Evolutionary conservation across 2,797 vertebrate genomes (phyloP), one percentile per base, ranked within the genome.

Genomic region (Epinephelus awoara): DNA sequence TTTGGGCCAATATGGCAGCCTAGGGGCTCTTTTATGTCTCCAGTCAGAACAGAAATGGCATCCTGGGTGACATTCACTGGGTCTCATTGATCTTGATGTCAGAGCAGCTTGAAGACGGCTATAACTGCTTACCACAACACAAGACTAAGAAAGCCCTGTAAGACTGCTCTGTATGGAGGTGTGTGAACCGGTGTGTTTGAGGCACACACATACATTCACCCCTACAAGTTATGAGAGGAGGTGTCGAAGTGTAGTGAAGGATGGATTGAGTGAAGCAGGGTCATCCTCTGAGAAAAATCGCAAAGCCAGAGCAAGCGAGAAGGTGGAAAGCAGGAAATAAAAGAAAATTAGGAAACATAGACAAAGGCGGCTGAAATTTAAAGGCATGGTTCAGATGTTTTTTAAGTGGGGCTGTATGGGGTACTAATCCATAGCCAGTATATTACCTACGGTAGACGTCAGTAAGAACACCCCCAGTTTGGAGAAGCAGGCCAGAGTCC

Each of bases 1-100:
- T 77, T 50, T 14, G 66, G 82, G 79, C 68, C 84, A 34, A 55
- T 40, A 76, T 25, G 79, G 83, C 87, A 38, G 83, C 74, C 82
- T 25, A 64, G 85, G 88, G 88, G 69, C 82, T 85, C 90, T 90
- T 93, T 94, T 73, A 92, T 91, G 89, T 87, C 79, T 73, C 79
- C 83, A 51, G 84, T 89, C 88, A 85, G 79, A 89, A 69, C 21
- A 21, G 67, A 82, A 91, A 93, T 82, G 78, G 84, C 85, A 85
- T 78, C 74, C 50, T 47, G 68, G 59, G 75, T 68, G 80, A 87
- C 71, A 89, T 86, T 85, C 80, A 77, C 55, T 2, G 11, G 23
- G 27, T 71, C 59, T 75, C 89, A 93, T 88, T 92, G 91, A 93
- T 91, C 85, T 84, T 78, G 72, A 63, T 77, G 86, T 91, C 76